Evolutionary conservation across 2,888 invertebrate genomes (phyloP).

Genomic region (Halictus ligatus): DNA sequence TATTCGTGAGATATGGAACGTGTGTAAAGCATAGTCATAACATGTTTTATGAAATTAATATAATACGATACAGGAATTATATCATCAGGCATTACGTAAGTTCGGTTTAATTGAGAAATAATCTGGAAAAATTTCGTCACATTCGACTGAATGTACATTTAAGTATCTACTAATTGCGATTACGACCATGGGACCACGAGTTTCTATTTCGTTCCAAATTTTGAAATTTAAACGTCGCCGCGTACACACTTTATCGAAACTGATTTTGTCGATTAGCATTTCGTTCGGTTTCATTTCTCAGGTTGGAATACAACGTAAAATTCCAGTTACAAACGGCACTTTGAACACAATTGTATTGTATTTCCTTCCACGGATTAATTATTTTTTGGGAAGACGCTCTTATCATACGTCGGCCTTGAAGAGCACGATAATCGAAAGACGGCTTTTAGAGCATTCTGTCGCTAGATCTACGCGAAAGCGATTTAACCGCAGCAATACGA

Average conservation of each 20-base stretch:
- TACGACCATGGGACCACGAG: neutral
- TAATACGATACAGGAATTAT: constrained; percentile 3
- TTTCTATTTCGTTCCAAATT: neutral
- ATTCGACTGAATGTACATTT: neutral
- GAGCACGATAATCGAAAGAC: constrained; percentile 15
- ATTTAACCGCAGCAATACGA: neutral
- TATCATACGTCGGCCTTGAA: constrained; percentile 42
- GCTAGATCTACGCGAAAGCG: constrained; percentile 29
- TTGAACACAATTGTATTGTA: neutral
- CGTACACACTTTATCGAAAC: neutral
- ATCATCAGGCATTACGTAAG: constrained; percentile 27
- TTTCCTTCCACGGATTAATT: neutral
- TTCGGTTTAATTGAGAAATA: constrained; percentile 9
- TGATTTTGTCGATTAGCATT: neutral
- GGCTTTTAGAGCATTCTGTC: constrained; percentile 27
- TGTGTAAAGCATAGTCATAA: neutral
- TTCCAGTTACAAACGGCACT: neutral
- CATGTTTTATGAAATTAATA: neutral
- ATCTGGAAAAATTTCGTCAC: constrained; percentile 7
- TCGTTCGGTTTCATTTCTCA: neutral
- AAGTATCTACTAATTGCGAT: neutral
- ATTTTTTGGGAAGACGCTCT: constrained; percentile 14
- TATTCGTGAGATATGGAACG: neutral
- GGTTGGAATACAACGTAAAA: neutral
- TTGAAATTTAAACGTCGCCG: neutral